Evolutionary conservation across 2,888 invertebrate species (phyloP).

Genomic region (Cynaeus angustus): DNA sequence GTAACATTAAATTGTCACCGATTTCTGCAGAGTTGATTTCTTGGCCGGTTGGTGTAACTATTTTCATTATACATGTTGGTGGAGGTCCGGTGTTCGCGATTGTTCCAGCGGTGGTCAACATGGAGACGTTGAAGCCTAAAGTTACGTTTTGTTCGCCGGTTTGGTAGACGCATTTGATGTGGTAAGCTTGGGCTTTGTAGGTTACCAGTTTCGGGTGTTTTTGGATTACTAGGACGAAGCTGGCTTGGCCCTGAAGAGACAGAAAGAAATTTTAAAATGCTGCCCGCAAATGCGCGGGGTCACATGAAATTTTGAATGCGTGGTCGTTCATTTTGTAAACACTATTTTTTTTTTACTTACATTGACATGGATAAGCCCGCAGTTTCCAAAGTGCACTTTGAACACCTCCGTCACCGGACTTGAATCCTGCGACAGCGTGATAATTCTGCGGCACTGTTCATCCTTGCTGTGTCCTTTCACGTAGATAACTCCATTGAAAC

Average conservation of each 20-base stretch:
- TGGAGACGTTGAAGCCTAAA: conserved; percentile 94
- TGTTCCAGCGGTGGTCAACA: conserved; percentile 95
- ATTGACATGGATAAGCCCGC: conserved; percentile 92
- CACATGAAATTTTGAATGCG: too few relatives aligned
- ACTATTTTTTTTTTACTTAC: conserved; percentile 73
- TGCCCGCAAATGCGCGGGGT: too few relatives aligned
- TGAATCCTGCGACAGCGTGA: conserved; percentile 82
- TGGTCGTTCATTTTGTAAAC: background rate
- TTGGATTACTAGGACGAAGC: conserved; percentile 95
- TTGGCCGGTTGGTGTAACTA: conserved; percentile 89
- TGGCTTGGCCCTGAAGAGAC: conserved; percentile 87
- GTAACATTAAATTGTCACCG: conserved; percentile 88
- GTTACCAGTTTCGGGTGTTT: conserved; percentile 97
- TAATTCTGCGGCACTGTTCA: conserved; percentile 88
- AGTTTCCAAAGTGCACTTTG: conserved; percentile 89
- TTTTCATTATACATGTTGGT: conserved; percentile 93
- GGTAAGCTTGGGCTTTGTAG: conserved; percentile 95
- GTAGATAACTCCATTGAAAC: conserved; percentile 92
- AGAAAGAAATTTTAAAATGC: background rate
- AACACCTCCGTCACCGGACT: conserved; percentile 80
- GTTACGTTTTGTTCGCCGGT: conserved; percentile 95
- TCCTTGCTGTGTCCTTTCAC: conserved; percentile 97
- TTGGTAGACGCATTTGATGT: conserved; percentile 96
- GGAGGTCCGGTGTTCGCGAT: conserved; percentile 97
- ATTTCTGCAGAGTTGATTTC: conserved; percentile 94